phyloP scores from a whole-genome alignment of 23 tunicate genomes.

The Halocynthia aurantium region DNA sequence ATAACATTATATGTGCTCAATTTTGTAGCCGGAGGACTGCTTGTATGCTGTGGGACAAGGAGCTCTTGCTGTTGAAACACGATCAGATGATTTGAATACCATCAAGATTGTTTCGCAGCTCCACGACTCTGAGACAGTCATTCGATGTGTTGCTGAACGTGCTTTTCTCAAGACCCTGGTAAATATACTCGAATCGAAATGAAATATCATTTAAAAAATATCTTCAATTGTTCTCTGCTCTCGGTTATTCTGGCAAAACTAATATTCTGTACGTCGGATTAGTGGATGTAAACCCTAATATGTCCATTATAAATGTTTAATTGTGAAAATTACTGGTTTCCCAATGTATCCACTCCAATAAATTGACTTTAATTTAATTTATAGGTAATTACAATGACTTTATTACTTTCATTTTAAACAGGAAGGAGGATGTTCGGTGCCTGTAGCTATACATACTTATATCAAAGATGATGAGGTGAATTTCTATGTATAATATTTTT shows the following conservation, averaged over 20 bases:
- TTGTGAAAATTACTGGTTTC: background rate
- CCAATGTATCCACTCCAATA: too few species aligned
- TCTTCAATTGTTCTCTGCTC: too few species aligned
- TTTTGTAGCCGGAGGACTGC: constrained; percentile 51
- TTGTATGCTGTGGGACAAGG: constrained; percentile 99
- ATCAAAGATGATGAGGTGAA: constrained; percentile 51
- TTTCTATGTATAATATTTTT: background rate
- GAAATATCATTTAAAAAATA: too few species aligned
- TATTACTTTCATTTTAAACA: constrained; percentile 2
- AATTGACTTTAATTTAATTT: too few species aligned
- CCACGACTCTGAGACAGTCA: constrained; percentile 75
- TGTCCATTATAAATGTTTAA: too few species aligned
- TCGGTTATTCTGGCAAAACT: too few species aligned
- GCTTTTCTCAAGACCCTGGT: constrained; percentile 88
- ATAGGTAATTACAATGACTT: too few species aligned
- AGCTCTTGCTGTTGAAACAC: constrained; percentile 91
- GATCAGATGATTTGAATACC: constrained; percentile 61
- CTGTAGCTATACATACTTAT: constrained; percentile 82
- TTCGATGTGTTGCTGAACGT: constrained; percentile 83
- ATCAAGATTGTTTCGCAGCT: constrained; percentile 64
- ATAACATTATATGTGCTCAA: background rate
- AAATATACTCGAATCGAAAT: background rate
- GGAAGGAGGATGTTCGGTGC: constrained; percentile 98
- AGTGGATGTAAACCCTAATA: too few species aligned
- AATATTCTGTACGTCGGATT: too few species aligned